Conservation (phyloP, 1,140 invertebrate species). For the Neodiprion virginianus region DNA sequence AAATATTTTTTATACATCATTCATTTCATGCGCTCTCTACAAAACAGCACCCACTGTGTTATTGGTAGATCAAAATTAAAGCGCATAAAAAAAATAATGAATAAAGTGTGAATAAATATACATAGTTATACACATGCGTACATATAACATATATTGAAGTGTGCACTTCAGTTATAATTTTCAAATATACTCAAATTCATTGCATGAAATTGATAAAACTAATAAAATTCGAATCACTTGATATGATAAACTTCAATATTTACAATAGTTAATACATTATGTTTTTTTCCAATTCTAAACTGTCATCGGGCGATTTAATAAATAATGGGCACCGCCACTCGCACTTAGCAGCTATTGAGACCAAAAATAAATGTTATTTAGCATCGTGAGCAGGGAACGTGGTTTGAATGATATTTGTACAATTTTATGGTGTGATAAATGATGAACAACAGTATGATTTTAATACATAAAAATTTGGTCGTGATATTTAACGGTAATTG, state of each 20-base stretch:
- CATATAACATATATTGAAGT: background rate
- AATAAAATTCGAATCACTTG: background rate
- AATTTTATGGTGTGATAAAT: background rate
- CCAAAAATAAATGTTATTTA: too few relatives aligned
- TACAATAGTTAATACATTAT: background rate
- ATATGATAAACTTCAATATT: constrained; percentile 1
- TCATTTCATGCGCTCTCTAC: background rate
- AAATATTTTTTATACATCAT: background rate
- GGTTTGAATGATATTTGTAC: background rate
- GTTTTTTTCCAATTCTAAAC: background rate
- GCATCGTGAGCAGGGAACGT: too few relatives aligned
- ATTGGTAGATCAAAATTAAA: background rate
- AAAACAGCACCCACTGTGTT: constrained; percentile 1
- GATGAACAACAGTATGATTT: background rate
- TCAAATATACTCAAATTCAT: background rate
- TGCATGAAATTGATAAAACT: background rate
- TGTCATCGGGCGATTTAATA: background rate
- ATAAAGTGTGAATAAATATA: background rate
- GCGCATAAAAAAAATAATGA: background rate
- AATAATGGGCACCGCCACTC: background rate
- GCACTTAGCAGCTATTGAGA: background rate
- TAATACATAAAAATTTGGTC: too few relatives aligned
- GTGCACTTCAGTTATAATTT: constrained; percentile 2
- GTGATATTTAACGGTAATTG: background rate
- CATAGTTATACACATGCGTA: background rate